phyloP scores from a whole-genome alignment of 2,888 invertebrate species.

The Drosophila falleni region DNA sequence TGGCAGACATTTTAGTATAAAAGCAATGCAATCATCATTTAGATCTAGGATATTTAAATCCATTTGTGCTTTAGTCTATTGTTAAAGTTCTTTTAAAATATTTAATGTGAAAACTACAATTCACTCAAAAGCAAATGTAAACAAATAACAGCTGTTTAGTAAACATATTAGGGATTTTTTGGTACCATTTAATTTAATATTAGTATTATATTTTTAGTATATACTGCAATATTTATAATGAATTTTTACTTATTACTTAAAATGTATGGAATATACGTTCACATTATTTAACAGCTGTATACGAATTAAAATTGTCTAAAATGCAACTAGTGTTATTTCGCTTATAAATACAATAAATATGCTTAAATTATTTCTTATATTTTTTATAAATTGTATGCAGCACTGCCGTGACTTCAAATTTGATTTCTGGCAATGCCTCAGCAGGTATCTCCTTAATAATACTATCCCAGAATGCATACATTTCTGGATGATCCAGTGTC shows the following conservation, averaged over 20 bases:
- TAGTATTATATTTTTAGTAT: not conserved
- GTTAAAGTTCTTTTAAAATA: not conserved
- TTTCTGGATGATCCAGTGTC: conserved; percentile 15
- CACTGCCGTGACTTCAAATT: conserved; percentile 33
- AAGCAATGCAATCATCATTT: conserved; percentile 37
- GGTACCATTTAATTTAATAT: not conserved
- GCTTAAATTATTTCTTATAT: conserved; percentile 25
- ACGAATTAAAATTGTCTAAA: not conserved
- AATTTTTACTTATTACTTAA: not conserved
- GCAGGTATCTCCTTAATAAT: conserved; percentile 32
- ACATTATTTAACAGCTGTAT: not conserved
- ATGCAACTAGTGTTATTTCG: not conserved
- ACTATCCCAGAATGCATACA: conserved; percentile 36
- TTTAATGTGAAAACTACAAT: not conserved
- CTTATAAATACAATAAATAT: not conserved
- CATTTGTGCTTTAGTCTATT: conserved; percentile 8
- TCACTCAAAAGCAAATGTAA: conserved; percentile 8
- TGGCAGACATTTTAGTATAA: conserved; percentile 25
- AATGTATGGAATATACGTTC: not conserved
- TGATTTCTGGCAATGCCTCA: conserved; percentile 33
- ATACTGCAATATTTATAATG: not conserved
- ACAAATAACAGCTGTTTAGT: conserved; percentile 29
- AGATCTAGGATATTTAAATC: conserved; percentile 21
- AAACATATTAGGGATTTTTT: conserved; percentile 2
- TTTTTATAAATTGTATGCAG: conserved; percentile 34